phyloP scores from a whole-genome alignment of 1,140 invertebrate genomes.

The Leptinotarsa defecta region DNA sequence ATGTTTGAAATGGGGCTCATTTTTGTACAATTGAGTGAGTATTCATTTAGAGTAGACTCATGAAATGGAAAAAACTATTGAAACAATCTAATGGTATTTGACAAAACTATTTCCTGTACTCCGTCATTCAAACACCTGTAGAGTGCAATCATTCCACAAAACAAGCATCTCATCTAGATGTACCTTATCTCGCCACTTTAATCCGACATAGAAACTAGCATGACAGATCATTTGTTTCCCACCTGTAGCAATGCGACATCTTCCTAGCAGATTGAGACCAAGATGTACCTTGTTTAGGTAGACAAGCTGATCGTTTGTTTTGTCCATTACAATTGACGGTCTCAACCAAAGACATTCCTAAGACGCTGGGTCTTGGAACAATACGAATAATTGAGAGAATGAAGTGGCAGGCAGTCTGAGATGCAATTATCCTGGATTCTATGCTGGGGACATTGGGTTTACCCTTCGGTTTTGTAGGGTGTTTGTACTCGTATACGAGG shows the following conservation, averaged over 20 bases:
- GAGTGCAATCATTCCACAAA: too few species aligned
- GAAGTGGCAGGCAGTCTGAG: background rate
- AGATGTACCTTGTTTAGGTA: conserved; percentile 7
- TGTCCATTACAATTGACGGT: conserved; percentile 14
- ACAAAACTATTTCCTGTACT: too few species aligned
- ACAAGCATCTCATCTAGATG: too few species aligned
- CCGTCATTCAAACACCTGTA: too few species aligned
- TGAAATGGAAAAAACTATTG: too few species aligned
- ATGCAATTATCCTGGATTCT: background rate
- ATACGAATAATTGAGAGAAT: conserved; percentile 10
- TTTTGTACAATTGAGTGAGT: too few species aligned
- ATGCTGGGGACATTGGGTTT: too few species aligned
- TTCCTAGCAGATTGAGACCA: background rate
- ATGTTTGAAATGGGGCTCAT: too few species aligned
- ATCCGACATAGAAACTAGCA: background rate
- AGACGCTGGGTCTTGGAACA: background rate
- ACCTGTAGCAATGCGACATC: background rate
- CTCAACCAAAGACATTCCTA: background rate
- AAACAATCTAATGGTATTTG: too few species aligned
- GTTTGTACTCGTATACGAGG: too few species aligned
- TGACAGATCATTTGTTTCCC: background rate
- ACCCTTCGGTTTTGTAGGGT: too few species aligned
- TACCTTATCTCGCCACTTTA: background rate
- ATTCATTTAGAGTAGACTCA: too few species aligned
- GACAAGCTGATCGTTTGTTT: conserved; percentile 14